A percentile compares a stretch with the other conserved stretches of the same genome.
These are phyloP conservation scores for Sinodicranocentrus sp. DNA, from an alignment of 2,888 invertebrate species.

Conservation along the genomic window DNA sequence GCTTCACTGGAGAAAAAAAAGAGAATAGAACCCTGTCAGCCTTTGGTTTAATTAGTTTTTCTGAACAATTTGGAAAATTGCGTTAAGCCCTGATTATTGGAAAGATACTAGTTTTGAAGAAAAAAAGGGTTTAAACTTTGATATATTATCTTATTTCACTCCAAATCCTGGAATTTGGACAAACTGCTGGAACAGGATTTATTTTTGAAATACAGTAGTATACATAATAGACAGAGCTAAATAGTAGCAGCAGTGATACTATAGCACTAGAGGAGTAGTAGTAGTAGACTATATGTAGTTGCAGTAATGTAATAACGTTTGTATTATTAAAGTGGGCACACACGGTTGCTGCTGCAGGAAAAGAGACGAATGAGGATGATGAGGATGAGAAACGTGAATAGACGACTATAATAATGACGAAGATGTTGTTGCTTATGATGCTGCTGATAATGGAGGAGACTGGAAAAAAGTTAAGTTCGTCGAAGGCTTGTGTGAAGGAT, in stretches of 20 bases:
- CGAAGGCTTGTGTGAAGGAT: slow-evolving; percentile 71
- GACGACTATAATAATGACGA: slow-evolving; percentile 43
- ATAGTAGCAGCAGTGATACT: slow-evolving; percentile 17
- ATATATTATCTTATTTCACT: too few relatives aligned
- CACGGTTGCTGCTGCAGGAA: slow-evolving; percentile 57
- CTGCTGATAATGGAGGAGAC: slow-evolving; percentile 57
- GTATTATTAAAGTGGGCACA: slow-evolving; percentile 53
- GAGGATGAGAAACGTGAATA: slow-evolving; percentile 25
- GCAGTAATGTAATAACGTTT: slow-evolving; percentile 37
- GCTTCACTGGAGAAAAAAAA: too few relatives aligned
- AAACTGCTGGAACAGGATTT: too few relatives aligned
- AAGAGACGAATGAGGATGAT: slow-evolving; percentile 41
- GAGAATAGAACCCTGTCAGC: too few relatives aligned
- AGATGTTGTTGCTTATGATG: slow-evolving; percentile 46
- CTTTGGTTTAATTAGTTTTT: too few relatives aligned
- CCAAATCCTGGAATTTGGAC: too few relatives aligned
- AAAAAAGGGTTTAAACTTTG: too few relatives aligned
- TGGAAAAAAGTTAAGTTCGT: slow-evolving; percentile 64
- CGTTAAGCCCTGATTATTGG: too few relatives aligned
- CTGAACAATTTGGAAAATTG: too few relatives aligned
- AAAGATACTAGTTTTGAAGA: too few relatives aligned
- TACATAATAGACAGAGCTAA: slow-evolving; percentile 21
- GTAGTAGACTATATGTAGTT: not conserved
- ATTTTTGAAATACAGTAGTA: slow-evolving; percentile 34
- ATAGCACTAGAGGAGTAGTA: slow-evolving; percentile 30